Conservation (phyloP, 2,797 vertebrate genomes). For the Gila robusta region DNA sequence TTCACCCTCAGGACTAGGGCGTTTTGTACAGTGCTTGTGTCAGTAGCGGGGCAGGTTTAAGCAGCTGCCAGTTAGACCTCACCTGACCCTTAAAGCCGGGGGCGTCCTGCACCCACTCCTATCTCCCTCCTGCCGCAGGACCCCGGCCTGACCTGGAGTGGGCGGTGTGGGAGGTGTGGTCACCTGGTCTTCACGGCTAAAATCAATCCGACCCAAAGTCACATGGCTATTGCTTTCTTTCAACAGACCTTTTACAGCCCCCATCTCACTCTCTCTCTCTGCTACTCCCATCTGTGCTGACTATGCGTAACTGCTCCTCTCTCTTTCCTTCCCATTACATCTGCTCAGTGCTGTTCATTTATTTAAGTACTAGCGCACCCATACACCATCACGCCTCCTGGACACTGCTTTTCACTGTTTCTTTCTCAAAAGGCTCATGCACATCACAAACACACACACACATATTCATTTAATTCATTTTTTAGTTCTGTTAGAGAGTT, state of each 20-base stretch:
- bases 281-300: constrained; percentile 59
- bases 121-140: constrained; percentile 22
- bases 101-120: constrained; percentile 17
- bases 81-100: constrained; percentile 48
- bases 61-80: constrained; percentile 43
- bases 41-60: constrained; percentile 41
- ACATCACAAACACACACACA: no score
- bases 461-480: no score
- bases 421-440: constrained; percentile 32
- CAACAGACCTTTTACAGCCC: not conserved
- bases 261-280: not conserved
- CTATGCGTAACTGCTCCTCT: constrained; percentile 54
- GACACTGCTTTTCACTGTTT: constrained; percentile 37
- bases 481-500: not conserved
- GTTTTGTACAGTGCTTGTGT: constrained; percentile 22
- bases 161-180: constrained; percentile 56
- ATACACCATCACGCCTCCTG: constrained; percentile 44
- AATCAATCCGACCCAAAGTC: constrained; percentile 58
- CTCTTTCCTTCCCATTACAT: constrained; percentile 56
- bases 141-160: constrained; percentile 54
- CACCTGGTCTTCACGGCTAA: constrained; percentile 44
- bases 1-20: constrained; percentile 15
- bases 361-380: constrained; percentile 43
- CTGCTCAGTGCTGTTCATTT: constrained; percentile 57
- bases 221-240: constrained; percentile 10